Evolutionary conservation across 1,140 invertebrate species (phyloP).

Genomic region (Agraylea sexmaculata): DNA sequence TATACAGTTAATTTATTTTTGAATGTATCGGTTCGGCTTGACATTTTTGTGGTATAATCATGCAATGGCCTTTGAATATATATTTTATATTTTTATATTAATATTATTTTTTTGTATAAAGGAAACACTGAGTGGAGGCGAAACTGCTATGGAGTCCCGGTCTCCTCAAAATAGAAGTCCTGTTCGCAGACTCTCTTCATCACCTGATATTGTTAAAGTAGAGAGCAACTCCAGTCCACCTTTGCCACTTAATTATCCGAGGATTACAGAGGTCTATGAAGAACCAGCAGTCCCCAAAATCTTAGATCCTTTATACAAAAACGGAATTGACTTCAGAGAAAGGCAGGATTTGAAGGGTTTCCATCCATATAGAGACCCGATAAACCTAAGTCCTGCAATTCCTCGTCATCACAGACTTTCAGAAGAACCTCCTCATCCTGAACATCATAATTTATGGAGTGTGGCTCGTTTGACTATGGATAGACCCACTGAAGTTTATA

Average conservation of each 20-base stretch:
- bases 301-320: slow-evolving; percentile 4
- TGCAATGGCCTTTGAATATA: background rate
- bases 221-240: slow-evolving; percentile 16
- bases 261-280: background rate
- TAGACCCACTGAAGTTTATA: slow-evolving; percentile 12
- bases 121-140: background rate
- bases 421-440: slow-evolving; percentile 7
- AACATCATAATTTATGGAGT: slow-evolving; percentile 19
- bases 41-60: background rate
- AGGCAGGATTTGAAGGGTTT: slow-evolving; percentile 8
- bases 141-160: slow-evolving; percentile 10
- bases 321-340: slow-evolving; percentile 8
- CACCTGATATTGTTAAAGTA: slow-evolving; percentile 15
- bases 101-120: slow-evolving; percentile 11
- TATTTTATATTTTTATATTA: background rate
- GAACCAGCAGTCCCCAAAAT: slow-evolving; percentile 4
- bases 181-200: slow-evolving; percentile 10
- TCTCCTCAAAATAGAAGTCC: slow-evolving; percentile 7
- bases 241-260: background rate
- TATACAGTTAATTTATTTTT: too few species aligned
- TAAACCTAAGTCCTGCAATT: slow-evolving; percentile 15
- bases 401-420: slow-evolving; percentile 4
- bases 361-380: slow-evolving; percentile 9
- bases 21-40: background rate
- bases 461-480: slow-evolving; percentile 18